phyloP scores from a whole-genome alignment of 2,797 vertebrate genomes.

The Streptopelia turtur region DNA sequence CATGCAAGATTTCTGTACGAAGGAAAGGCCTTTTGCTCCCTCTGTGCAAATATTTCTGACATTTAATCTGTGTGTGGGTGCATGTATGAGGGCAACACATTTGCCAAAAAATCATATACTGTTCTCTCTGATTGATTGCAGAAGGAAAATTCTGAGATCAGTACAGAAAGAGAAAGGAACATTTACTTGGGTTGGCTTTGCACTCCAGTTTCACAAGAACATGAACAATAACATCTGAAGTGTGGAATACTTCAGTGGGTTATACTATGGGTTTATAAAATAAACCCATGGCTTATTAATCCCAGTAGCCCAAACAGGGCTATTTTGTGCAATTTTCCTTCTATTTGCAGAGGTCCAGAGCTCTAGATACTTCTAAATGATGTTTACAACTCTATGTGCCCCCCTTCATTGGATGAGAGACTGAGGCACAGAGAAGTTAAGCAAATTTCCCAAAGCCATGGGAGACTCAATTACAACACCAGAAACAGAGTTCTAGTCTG shows the following conservation, averaged over 20 bases:
- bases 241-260: not conserved
- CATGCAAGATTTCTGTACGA: not conserved
- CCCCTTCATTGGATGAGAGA: not conserved
- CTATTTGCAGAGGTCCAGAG: not conserved
- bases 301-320: not conserved
- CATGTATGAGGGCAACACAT: fast-evolving
- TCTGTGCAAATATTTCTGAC: not conserved
- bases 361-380: not conserved
- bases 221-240: not conserved
- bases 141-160: not conserved
- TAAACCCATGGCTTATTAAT: not conserved
- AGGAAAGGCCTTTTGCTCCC: not conserved
- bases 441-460: not conserved
- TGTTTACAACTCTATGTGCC: not conserved
- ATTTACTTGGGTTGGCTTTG: not conserved
- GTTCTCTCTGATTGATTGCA: not conserved
- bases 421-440: not conserved
- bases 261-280: not conserved
- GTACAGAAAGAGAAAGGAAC: not conserved
- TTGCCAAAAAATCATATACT: not conserved
- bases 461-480: not conserved
- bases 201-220: not conserved
- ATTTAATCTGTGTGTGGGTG: not conserved
- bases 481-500: not conserved
- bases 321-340: not conserved